A percentile compares a stretch with the other conserved stretches of the same genome.
These are phyloP conservation scores for Campoplex capitator DNA, from an alignment of 2,888 invertebrate genomes.

Conservation along the genomic window DNA sequence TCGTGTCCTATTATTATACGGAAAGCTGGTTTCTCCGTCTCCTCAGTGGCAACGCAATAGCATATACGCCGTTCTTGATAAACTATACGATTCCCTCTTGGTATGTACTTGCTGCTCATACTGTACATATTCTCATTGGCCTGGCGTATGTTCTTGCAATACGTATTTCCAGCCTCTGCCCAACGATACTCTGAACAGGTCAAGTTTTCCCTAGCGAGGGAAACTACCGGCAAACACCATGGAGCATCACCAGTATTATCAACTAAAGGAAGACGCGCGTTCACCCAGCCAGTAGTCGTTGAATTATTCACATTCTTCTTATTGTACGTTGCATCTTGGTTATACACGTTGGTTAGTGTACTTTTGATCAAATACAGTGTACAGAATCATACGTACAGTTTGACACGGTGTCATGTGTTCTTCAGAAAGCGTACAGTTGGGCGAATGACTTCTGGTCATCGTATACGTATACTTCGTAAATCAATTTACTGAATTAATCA, in stretches of 20 bases:
- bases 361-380: neutral
- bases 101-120: conserved; percentile 29
- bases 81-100: conserved; percentile 35
- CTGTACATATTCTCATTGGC: conserved; percentile 20
- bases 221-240: conserved; percentile 20
- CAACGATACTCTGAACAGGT: conserved; percentile 15
- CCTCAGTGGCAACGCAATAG: conserved; percentile 25
- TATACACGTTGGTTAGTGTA: neutral
- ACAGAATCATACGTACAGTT: neutral
- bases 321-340: conserved; percentile 1
- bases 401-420: neutral
- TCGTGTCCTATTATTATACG: conserved; percentile 55
- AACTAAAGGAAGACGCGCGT: conserved; percentile 31
- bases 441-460: neutral
- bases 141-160: conserved; percentile 28
- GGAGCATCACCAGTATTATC: conserved; percentile 36
- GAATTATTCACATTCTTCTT: conserved; percentile 43
- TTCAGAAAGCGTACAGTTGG: neutral
- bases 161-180: conserved; percentile 13
- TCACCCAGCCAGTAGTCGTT: conserved; percentile 11
- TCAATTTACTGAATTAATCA: neutral
- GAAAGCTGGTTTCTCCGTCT: conserved; percentile 44
- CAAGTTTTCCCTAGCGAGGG: conserved; percentile 45
- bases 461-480: no score
- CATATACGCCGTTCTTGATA: conserved; percentile 24